These are phyloP conservation scores for Lota lota DNA, from an alignment of 2,113 vertebrate species.

Conservation along the genomic window DNA sequence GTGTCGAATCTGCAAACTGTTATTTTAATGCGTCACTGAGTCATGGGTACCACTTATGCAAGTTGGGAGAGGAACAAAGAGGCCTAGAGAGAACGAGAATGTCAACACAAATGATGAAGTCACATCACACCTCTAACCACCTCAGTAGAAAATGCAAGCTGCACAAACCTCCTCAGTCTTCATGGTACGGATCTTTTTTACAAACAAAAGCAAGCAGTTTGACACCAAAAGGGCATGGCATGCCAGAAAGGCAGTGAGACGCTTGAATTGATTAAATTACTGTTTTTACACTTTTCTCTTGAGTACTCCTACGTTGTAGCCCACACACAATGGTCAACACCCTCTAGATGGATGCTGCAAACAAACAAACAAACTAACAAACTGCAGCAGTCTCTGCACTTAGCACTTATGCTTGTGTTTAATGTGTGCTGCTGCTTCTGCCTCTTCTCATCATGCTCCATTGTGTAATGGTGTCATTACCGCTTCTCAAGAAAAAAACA, in stretches of 20 bases:
- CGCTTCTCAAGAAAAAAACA: too few species aligned
- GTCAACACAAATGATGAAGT: too few species aligned
- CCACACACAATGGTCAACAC: background rate
- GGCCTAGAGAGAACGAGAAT: too few species aligned
- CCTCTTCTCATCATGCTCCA: background rate
- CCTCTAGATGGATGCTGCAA: background rate
- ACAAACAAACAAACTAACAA: background rate
- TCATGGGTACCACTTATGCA: too few species aligned
- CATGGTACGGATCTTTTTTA: too few species aligned
- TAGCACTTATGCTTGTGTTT: background rate
- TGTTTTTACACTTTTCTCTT: background rate
- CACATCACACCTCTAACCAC: too few species aligned
- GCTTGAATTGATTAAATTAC: background rate
- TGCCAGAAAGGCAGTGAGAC: background rate
- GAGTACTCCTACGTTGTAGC: background rate
- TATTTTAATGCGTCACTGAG: too few species aligned
- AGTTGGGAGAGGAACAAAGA: too few species aligned
- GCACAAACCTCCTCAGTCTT: too few species aligned
- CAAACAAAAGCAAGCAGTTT: too few species aligned
- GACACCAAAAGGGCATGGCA: background rate
- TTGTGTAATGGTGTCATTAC: background rate
- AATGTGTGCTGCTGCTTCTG: background rate
- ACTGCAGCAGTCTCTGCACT: background rate
- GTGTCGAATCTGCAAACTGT: too few species aligned
- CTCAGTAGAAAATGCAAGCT: too few species aligned